Conservation (phyloP, 2,888 invertebrate genomes). For the Eurytoma adleriae region DNA sequence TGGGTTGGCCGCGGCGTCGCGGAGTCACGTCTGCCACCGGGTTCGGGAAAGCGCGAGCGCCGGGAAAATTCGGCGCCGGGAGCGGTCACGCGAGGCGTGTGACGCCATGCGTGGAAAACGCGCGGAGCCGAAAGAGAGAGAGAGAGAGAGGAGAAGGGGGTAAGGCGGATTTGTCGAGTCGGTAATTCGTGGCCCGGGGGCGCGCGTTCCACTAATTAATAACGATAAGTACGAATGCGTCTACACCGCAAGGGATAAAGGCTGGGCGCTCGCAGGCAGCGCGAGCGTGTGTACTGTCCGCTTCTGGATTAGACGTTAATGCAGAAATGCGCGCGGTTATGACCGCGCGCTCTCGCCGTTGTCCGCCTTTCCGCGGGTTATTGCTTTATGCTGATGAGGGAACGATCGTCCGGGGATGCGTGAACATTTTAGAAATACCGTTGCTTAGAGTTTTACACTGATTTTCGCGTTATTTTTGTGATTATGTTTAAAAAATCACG, state of each 20-base stretch:
- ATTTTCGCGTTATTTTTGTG: too few species aligned
- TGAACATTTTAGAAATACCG: too few species aligned
- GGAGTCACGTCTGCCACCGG: constrained; percentile 2
- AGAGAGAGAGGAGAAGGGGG: constrained; percentile 21
- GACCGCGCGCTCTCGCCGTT: background rate
- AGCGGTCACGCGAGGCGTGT: background rate
- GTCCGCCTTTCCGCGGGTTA: background rate
- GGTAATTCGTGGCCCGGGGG: constrained; percentile 66
- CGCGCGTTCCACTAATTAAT: constrained; percentile 69
- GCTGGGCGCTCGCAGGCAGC: background rate
- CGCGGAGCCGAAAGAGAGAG: background rate
- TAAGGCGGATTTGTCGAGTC: constrained; percentile 66
- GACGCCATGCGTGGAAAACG: too few species aligned
- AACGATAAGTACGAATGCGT: constrained; percentile 73
- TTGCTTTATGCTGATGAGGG: background rate
- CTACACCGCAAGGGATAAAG: constrained; percentile 71
- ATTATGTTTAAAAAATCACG: too few species aligned
- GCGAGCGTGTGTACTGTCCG: background rate
- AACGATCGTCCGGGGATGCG: too few species aligned
- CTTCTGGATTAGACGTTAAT: constrained; percentile 61
- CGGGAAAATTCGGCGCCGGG: constrained; percentile 6
- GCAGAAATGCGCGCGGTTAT: constrained; percentile 55
- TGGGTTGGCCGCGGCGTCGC: background rate
- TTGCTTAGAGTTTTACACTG: too few species aligned
- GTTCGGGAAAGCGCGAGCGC: background rate